These are phyloP conservation scores for Luidia sarsii DNA, from an alignment of 53 echinoderm and acorn worm species.

Conservation along the genomic window DNA sequence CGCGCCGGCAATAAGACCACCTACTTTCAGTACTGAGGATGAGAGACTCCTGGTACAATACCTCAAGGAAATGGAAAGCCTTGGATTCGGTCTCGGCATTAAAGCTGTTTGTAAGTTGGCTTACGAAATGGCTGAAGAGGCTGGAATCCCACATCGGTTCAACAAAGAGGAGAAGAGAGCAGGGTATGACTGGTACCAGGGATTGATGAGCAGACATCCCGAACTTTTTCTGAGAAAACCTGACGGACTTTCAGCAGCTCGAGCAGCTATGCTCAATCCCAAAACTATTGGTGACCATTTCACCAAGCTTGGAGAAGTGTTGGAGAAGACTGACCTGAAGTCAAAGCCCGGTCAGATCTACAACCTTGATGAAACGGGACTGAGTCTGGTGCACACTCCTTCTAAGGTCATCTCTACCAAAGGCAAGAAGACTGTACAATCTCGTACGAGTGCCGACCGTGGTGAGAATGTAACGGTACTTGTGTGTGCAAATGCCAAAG, in stretches of 20 bases:
- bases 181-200: slow-evolving; percentile 67
- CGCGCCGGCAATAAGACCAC: slow-evolving; percentile 2
- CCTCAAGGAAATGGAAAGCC: slow-evolving; percentile 48
- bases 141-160: slow-evolving; percentile 51
- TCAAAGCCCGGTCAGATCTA: slow-evolving; percentile 13
- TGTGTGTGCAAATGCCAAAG: slow-evolving; percentile 22
- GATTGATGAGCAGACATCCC: slow-evolving; percentile 52
- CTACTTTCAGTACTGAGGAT: slow-evolving; percentile 25
- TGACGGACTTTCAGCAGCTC: slow-evolving; percentile 50
- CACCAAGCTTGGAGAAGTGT: slow-evolving; percentile 6
- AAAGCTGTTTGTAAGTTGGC: slow-evolving; percentile 38
- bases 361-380: slow-evolving; percentile 37
- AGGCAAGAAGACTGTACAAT: slow-evolving; percentile 32
- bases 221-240: slow-evolving; percentile 44
- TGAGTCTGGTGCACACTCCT: slow-evolving; percentile 37
- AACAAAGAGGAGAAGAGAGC: slow-evolving; percentile 62
- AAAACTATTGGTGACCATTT: slow-evolving; percentile 16
- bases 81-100: slow-evolving; percentile 56
- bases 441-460: slow-evolving; percentile 24
- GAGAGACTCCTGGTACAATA: slow-evolving; percentile 17
- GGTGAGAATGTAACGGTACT: slow-evolving; percentile 31
- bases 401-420: slow-evolving; percentile 10
- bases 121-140: slow-evolving; percentile 56
- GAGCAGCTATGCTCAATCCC: neutral
- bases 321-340: slow-evolving; percentile 11